phyloP scores from a whole-genome alignment of 2,888 invertebrate species.

The Conchocele bisecta region DNA sequence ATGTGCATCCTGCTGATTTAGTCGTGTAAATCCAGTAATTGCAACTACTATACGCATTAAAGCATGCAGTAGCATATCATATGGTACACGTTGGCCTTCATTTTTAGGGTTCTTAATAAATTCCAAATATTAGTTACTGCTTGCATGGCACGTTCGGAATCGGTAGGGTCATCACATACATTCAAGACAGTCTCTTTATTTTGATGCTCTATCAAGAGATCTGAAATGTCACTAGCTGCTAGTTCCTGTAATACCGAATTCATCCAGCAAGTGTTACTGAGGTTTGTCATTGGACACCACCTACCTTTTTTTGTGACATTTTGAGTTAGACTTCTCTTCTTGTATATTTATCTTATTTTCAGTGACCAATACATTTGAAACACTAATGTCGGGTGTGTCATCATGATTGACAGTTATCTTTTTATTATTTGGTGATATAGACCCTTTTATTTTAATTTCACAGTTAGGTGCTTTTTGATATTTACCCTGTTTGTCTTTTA shows the following conservation, averaged over 20 bases:
- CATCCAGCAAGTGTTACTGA: conserved; percentile 2
- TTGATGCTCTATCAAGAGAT: background rate
- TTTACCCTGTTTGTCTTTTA: conserved; percentile 10
- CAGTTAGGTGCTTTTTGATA: conserved; percentile 3
- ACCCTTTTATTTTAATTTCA: conserved; percentile 1
- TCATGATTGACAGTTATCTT: background rate
- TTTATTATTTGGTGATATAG: background rate
- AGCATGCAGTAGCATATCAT: background rate
- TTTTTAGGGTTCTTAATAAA: conserved; percentile 1
- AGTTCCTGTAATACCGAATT: conserved; percentile 2
- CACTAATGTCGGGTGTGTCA: too few relatives aligned
- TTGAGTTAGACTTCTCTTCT: background rate
- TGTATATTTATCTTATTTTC: background rate
- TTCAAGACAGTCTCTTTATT: too few relatives aligned
- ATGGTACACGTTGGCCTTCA: background rate
- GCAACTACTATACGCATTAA: conserved; percentile 4
- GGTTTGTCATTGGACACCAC: conserved; percentile 4
- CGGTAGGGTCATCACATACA: background rate
- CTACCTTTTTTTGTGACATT: too few relatives aligned
- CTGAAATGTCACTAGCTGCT: background rate
- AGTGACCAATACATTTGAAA: background rate
- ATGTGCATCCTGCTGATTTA: background rate
- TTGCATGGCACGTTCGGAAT: conserved; percentile 6
- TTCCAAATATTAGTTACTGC: background rate
- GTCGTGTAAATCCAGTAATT: background rate